Evolutionary conservation across 2,113 vertebrate genomes (phyloP).

Genomic region (Ctenomys sociabilis): DNA sequence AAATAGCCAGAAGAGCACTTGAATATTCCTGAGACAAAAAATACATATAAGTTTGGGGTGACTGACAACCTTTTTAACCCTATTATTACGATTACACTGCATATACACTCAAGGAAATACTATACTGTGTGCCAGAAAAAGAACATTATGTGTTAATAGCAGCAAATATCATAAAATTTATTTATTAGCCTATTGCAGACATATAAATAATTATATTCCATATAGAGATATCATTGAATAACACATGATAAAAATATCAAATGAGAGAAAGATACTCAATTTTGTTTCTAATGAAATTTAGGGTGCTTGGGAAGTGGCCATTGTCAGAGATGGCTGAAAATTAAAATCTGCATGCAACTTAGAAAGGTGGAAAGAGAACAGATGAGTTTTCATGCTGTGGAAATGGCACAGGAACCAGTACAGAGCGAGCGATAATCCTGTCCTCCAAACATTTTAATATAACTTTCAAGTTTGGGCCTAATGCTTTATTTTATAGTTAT

Average conservation of each 20-base stretch:
- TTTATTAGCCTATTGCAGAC: not conserved
- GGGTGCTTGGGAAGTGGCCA: not conserved
- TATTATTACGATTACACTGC: not conserved
- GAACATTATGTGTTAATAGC: not conserved
- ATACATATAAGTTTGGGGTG: not conserved
- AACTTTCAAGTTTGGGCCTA: not conserved
- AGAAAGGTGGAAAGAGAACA: not conserved
- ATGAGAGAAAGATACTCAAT: not conserved
- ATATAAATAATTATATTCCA: not conserved
- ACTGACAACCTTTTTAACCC: not conserved
- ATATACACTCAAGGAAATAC: not conserved
- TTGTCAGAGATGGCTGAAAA: not conserved
- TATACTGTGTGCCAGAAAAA: not conserved
- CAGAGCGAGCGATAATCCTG: not conserved
- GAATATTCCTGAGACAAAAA: not conserved
- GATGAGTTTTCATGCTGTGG: not conserved
- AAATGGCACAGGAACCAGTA: not conserved
- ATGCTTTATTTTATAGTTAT: slow-evolving; percentile 14
- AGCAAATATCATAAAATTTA: not conserved
- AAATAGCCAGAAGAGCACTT: not conserved
- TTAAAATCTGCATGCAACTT: not conserved
- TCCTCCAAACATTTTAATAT: not conserved
- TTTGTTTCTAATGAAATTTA: not conserved
- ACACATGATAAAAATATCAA: not conserved
- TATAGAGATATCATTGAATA: not conserved